Evolutionary conservation across 2,888 invertebrate genomes (phyloP), one percentile per base, ranked within the genome.

Genomic region (Morpho achilles): DNA sequence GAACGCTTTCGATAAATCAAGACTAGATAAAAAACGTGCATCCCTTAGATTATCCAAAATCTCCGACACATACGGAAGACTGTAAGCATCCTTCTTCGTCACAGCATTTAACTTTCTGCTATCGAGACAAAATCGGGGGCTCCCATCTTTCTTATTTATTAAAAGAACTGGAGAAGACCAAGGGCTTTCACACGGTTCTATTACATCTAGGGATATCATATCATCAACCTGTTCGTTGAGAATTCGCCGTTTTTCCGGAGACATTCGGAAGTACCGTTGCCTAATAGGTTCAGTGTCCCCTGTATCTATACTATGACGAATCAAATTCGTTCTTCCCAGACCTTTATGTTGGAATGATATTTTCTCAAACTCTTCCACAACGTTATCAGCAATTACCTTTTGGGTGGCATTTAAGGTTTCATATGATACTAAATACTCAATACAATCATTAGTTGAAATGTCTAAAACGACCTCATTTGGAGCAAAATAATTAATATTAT

Each of bases 11-110:
- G 61, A 60, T 1, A 72, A 23, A 53, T 72, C 70, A 0, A 72
- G 58, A 23, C 63, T 66, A 1, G 60, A 51, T 0, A 73, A 50
- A 10, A 58, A 71, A 7, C 56, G 60, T 8, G 71, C 70, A 48
- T 73, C 68, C 0, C 62, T 48, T 1, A 72, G 46, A 39, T 71
- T 71, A 23, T 72, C 71, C 7, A 73, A 46, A 39, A 72, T 72
- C 51, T 71, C 69, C 1, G 69, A 62, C 0, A 73, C 50, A 53
- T 67, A 60, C 1, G 62, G 62, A 42, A 65, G 43, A 16, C 49
- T 58, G 23, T 67, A 64, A 1, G 63, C 61, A 40, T 67, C 65
- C 22, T 54, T 53, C 32, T 60, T 59, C 3, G 68, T 66, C 0
- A 67, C 58, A 1, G 62, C 43, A 32, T 69, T 67, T 3, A 67